Evolutionary conservation across 2,797 vertebrate genomes (phyloP).

Genomic region (Sparus aurata): DNA sequence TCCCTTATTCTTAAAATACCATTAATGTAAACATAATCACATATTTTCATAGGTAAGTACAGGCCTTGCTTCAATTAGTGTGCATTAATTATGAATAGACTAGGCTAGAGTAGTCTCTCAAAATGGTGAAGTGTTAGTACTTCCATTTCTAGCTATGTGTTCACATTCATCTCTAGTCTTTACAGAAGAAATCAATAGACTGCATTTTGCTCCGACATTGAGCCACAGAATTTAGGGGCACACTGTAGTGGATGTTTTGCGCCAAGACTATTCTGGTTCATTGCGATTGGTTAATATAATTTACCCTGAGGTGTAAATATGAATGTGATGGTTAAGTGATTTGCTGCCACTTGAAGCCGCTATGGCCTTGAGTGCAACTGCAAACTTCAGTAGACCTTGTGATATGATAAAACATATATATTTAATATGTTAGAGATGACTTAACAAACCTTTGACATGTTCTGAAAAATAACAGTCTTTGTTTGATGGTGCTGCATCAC

Average conservation of each 20-base stretch:
- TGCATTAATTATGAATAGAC: slow-evolving; percentile 9
- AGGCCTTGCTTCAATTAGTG: slow-evolving; percentile 22
- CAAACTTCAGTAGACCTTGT: background rate
- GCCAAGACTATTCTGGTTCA: background rate
- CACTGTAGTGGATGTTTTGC: background rate
- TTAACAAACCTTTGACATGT: background rate
- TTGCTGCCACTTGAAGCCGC: background rate
- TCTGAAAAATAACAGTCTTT: background rate
- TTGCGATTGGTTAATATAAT: background rate
- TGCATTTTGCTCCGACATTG: background rate
- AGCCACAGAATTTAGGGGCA: background rate
- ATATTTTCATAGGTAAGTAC: background rate
- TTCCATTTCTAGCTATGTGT: background rate
- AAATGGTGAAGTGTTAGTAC: background rate
- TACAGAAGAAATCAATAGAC: slow-evolving; percentile 7
- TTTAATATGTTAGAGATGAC: background rate
- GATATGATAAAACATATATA: background rate
- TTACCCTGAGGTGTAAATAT: slow-evolving; percentile 3
- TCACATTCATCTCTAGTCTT: background rate
- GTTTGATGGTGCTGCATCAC: background rate
- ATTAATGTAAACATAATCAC: background rate
- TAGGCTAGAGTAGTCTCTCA: background rate
- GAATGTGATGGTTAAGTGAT: slow-evolving; percentile 1
- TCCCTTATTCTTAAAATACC: slow-evolving; percentile 17
- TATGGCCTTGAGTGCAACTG: background rate